These are phyloP conservation scores for Syngnathus floridae DNA, from an alignment of 2,113 vertebrate species.

Conservation along the genomic window DNA sequence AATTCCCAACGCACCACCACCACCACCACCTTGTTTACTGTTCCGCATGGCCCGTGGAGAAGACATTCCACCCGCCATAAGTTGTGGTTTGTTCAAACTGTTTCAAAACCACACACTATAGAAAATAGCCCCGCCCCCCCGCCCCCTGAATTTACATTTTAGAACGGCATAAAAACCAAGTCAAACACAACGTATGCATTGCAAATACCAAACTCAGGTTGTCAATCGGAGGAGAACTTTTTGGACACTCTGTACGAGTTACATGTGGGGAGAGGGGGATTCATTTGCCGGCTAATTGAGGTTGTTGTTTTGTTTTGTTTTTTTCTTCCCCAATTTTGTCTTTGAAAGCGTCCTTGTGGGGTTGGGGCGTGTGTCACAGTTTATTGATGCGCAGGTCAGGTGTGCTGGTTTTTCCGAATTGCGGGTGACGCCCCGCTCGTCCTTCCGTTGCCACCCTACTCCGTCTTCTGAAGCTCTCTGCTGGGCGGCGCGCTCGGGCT, in stretches of 20 bases:
- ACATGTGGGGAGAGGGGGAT: conserved; percentile 42
- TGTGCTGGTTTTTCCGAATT: background rate
- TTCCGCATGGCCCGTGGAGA: conserved; percentile 23
- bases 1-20: conserved; percentile 35
- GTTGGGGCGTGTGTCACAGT: conserved; percentile 69
- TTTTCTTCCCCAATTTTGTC: conserved; percentile 61
- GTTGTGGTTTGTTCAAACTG: conserved; percentile 24
- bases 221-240: conserved; percentile 61
- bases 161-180: conserved; percentile 62
- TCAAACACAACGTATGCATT: conserved; percentile 62
- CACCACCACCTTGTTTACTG: conserved; percentile 47
- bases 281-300: conserved; percentile 64
- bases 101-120: conserved; percentile 54
- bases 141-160: conserved; percentile 43
- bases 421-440: conserved; percentile 28
- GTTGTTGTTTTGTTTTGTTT: background rate
- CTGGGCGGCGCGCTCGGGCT: conserved; percentile 75
- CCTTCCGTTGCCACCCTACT: conserved; percentile 66
- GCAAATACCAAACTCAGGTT: conserved; percentile 47
- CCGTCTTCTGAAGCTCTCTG: conserved; percentile 86
- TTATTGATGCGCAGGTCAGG: conserved; percentile 16
- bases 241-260: conserved; percentile 55
- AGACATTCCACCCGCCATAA: background rate
- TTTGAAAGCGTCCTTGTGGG: conserved; percentile 61
- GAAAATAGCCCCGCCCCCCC: conserved; percentile 39